These are phyloP conservation scores for Ibycter americanus DNA, from an alignment of 2,797 vertebrate genomes.

Conservation along the genomic window DNA sequence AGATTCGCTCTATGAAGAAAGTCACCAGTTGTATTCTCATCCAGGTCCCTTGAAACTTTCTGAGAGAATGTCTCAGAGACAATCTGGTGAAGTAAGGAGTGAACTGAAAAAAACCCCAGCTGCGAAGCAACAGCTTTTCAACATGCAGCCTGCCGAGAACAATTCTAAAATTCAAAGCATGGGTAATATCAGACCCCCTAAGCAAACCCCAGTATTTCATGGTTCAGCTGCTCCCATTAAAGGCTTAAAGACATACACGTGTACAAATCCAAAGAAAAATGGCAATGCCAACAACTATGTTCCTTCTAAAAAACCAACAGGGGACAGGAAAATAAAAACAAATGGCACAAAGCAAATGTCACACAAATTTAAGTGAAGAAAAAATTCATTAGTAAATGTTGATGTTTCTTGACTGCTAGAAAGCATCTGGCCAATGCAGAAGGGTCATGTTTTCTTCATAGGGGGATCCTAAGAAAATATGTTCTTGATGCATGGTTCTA, in stretches of 20 bases:
- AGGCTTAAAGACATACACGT: not conserved
- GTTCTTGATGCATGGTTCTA: not conserved
- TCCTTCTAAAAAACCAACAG: slow-evolving; percentile 6
- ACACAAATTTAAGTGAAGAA: slow-evolving; percentile 37
- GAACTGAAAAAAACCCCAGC: slow-evolving; percentile 54
- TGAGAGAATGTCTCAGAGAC: not conserved
- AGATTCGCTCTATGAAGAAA: not conserved
- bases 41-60: not conserved
- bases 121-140: slow-evolving; percentile 4
- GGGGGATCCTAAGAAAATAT: not conserved
- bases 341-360: slow-evolving; percentile 45
- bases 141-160: not conserved
- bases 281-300: not conserved
- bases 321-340: slow-evolving; percentile 66
- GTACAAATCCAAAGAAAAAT: slow-evolving; percentile 67
- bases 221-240: slow-evolving; percentile 11
- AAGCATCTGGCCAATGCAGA: not conserved
- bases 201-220: not conserved
- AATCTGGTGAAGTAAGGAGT: not conserved
- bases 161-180: slow-evolving; percentile 46
- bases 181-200: slow-evolving; percentile 61
- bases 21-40: not conserved
- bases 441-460: not conserved
- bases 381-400: not conserved
- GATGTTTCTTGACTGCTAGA: not conserved